Evolutionary conservation across 2,113 vertebrate species (phyloP).

Genomic region (Chaetodon trifascialis): DNA sequence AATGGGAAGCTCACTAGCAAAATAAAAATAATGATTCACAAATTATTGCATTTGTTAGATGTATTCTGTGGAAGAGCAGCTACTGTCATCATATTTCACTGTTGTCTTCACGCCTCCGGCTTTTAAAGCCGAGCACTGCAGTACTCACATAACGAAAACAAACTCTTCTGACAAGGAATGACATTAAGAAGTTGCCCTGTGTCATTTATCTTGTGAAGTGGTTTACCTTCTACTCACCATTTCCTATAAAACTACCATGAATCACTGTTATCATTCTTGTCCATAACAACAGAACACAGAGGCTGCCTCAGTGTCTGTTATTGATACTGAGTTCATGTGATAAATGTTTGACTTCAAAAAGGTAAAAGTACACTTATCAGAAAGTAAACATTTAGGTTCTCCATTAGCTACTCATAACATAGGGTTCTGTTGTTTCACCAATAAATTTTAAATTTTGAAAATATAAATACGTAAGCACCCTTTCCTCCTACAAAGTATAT

Average conservation of each 20-base stretch:
- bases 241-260: not conserved
- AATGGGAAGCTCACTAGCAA: not conserved
- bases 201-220: not conserved
- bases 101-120: not conserved
- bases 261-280: not conserved
- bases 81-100: not conserved
- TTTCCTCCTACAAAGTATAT: no score
- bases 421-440: no score
- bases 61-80: not conserved
- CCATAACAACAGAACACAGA: not conserved
- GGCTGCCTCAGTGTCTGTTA: not conserved
- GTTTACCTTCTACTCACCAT: not conserved
- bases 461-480: no score
- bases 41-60: not conserved
- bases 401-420: no score
- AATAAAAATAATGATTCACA: conserved; percentile 25
- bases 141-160: not conserved
- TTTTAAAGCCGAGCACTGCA: not conserved
- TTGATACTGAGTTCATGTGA: not conserved
- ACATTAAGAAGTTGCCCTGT: not conserved
- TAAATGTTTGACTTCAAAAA: not conserved
- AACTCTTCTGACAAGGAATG: not conserved
- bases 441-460: no score
- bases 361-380: no score
- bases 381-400: no score